Conservation (phyloP, 2,888 invertebrate genomes). For the Acrobasis suavella region DNA sequence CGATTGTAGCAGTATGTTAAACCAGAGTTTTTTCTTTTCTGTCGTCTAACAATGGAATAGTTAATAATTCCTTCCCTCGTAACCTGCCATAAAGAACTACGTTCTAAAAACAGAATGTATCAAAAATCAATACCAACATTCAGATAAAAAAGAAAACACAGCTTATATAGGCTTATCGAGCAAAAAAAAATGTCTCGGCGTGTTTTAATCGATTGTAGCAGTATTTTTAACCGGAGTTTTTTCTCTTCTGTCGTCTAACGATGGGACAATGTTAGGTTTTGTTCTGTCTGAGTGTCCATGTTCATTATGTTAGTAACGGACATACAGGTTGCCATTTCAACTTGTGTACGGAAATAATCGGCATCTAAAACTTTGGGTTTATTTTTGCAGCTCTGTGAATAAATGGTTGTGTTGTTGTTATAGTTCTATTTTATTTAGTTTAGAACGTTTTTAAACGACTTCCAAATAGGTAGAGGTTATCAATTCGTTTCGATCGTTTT, state of each 20-base stretch:
- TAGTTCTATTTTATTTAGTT: background rate
- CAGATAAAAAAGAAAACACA: background rate
- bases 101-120: background rate
- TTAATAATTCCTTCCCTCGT: no score
- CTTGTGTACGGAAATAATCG: slow-evolving; percentile 13
- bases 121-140: background rate
- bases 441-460: background rate
- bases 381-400: background rate
- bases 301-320: slow-evolving; percentile 16
- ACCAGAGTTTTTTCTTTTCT: slow-evolving; percentile 32
- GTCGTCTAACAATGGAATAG: slow-evolving; percentile 30
- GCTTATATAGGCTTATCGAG: background rate
- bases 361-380: slow-evolving; percentile 7
- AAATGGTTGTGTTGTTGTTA: background rate
- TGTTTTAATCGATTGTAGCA: slow-evolving; percentile 32
- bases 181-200: slow-evolving; percentile 4
- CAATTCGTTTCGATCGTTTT: no score
- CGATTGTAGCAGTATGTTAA: slow-evolving; percentile 35
- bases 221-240: slow-evolving; percentile 34
- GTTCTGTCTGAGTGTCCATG: slow-evolving; percentile 28
- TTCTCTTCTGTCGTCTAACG: slow-evolving; percentile 33
- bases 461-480: no score
- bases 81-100: no score
- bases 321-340: slow-evolving; percentile 16
- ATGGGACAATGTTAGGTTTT: slow-evolving; percentile 25